A percentile compares a stretch with the other conserved stretches of the same genome.
Evolutionary conservation across 2,113 vertebrate genomes (phyloP).

Genomic region (Mus spicilegus): DNA sequence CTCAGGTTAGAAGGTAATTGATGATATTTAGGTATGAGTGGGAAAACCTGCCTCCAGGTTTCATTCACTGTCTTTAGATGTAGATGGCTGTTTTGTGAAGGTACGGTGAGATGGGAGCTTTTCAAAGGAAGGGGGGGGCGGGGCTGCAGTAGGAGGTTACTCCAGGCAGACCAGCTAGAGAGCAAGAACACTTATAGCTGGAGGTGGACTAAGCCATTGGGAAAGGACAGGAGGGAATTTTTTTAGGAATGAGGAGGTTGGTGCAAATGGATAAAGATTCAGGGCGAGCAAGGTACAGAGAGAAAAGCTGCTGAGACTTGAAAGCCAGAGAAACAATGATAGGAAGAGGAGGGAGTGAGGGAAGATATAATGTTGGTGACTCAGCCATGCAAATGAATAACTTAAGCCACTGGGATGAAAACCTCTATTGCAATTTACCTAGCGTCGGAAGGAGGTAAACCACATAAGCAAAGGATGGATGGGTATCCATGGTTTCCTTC

Average conservation of each 20-base stretch:
- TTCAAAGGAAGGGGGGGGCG: background rate
- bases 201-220: background rate
- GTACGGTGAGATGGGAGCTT: background rate
- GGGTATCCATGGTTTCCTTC: background rate
- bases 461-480: background rate
- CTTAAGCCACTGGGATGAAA: background rate
- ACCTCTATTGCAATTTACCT: background rate
- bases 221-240: conserved; percentile 13
- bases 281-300: background rate
- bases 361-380: background rate
- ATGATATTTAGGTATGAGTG: conserved; percentile 47
- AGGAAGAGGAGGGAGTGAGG: background rate
- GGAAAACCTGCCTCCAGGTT: conserved; percentile 39
- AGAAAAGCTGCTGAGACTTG: background rate
- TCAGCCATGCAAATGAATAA: conserved; percentile 38
- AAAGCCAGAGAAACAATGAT: background rate
- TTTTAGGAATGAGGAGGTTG: background rate
- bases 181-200: background rate
- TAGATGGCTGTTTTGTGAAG: conserved; percentile 10
- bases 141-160: background rate
- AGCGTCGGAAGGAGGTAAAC: background rate
- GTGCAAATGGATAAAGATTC: background rate
- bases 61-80: conserved; percentile 35
- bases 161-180: background rate
- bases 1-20: conserved; percentile 22